These are phyloP conservation scores for Macrosteles quadrilineatus DNA, from an alignment of 1,140 invertebrate genomes.

Conservation along the genomic window DNA sequence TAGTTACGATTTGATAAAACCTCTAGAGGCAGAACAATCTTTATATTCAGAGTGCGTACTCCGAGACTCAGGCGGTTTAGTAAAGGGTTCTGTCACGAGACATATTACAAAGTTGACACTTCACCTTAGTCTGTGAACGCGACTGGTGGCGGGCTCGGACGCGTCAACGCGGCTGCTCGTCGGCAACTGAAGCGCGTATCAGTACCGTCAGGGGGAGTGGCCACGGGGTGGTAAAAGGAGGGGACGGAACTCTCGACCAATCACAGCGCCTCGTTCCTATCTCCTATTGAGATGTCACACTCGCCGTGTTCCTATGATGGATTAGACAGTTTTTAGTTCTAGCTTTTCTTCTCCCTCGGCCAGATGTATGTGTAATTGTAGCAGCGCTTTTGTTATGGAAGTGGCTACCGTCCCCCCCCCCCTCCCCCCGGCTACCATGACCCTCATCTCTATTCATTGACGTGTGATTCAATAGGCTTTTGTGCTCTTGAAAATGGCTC, in stretches of 20 bases:
- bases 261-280: slow-evolving; percentile 30
- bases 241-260: slow-evolving; percentile 31
- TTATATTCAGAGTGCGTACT: no score
- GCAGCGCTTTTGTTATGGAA: slow-evolving; percentile 12
- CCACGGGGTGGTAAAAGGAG: neutral
- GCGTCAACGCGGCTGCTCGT: slow-evolving; percentile 1
- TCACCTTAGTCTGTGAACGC: no score
- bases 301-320: slow-evolving; percentile 34
- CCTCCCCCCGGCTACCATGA: neutral
- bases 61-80: no score
- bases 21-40: no score
- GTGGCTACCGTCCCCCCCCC: slow-evolving; percentile 11
- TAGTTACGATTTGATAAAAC: no score
- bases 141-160: no score
- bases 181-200: slow-evolving; percentile 9
- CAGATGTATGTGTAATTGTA: slow-evolving; percentile 24
- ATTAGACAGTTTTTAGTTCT: slow-evolving; percentile 34
- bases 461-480: slow-evolving; percentile 8
- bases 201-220: neutral
- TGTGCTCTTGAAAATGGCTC: slow-evolving; percentile 8
- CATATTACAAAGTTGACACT: no score
- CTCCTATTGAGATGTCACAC: slow-evolving; percentile 39
- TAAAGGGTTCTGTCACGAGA: no score
- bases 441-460: slow-evolving; percentile 22
- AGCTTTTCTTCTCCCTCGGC: slow-evolving; percentile 26